Evolutionary conservation across 2,113 vertebrate genomes (phyloP).

Genomic region (Siphamia tubifer): DNA sequence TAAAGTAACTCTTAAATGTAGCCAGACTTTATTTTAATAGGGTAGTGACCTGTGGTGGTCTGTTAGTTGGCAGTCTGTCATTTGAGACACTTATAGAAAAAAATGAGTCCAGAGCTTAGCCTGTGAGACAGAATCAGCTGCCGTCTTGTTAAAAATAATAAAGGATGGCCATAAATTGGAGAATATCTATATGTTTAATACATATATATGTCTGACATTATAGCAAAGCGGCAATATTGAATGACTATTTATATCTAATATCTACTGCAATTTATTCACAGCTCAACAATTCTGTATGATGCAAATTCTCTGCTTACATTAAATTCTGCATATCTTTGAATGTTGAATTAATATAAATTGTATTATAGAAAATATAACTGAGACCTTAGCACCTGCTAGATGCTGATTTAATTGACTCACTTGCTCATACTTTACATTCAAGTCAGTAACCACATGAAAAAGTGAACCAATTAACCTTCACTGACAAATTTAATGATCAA

Average conservation of each 20-base stretch:
- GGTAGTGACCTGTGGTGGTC: not conserved
- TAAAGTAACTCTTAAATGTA: not conserved
- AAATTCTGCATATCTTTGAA: no score
- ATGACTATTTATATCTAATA: not conserved
- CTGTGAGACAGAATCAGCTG: not conserved
- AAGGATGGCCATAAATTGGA: not conserved
- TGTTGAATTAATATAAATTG: no score
- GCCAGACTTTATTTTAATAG: not conserved
- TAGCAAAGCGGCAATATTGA: not conserved
- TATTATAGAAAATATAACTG: no score
- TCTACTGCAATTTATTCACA: no score
- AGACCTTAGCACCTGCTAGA: no score
- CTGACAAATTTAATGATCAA: constrained; percentile 31
- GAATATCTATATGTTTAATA: no score
- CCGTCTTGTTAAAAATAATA: not conserved
- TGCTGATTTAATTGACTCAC: not conserved
- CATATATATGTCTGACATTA: not conserved
- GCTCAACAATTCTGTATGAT: no score
- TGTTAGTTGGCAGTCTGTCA: not conserved
- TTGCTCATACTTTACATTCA: not conserved
- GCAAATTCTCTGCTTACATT: no score
- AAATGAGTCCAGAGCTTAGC: not conserved
- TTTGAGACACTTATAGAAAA: not conserved
- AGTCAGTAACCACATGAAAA: not conserved
- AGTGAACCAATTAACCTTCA: constrained; percentile 1